phyloP scores from a whole-genome alignment of 2,888 invertebrate species.

The Entomobrya proxima region DNA sequence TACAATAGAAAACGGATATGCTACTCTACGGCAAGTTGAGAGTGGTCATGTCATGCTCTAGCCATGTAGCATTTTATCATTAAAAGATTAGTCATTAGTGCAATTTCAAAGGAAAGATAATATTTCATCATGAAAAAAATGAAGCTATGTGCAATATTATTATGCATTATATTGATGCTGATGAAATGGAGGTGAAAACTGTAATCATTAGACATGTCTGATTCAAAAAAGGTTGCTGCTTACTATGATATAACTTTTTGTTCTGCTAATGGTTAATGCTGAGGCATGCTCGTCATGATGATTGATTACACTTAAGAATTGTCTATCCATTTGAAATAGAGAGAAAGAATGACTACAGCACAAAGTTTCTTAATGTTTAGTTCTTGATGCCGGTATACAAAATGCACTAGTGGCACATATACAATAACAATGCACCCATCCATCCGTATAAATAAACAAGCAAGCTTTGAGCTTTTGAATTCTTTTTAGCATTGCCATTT shows the following conservation, averaged over 20 bases:
- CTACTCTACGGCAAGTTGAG: neutral
- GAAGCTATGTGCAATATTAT: neutral
- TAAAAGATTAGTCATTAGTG: neutral
- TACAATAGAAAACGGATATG: neutral
- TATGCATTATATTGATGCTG: neutral
- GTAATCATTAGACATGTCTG: neutral
- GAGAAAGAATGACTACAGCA: too few relatives aligned
- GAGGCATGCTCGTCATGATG: neutral
- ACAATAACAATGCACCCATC: neutral
- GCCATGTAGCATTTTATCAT: neutral
- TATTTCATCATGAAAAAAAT: neutral
- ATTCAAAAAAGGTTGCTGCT: slow-evolving; percentile 14
- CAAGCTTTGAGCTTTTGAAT: neutral
- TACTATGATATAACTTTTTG: neutral
- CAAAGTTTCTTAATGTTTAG: neutral
- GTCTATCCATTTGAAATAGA: neutral
- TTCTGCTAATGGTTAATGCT: neutral
- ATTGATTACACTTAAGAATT: slow-evolving; percentile 49
- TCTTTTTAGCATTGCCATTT: neutral
- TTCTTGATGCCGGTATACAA: neutral
- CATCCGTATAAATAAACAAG: slow-evolving; percentile 6
- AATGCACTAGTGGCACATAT: neutral
- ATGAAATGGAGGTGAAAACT: slow-evolving; percentile 41
- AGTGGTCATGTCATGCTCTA: neutral
- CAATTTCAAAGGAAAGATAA: neutral